Conservation (phyloP, 2,797 vertebrate species). For the Acrossocheilus fasciatus region DNA sequence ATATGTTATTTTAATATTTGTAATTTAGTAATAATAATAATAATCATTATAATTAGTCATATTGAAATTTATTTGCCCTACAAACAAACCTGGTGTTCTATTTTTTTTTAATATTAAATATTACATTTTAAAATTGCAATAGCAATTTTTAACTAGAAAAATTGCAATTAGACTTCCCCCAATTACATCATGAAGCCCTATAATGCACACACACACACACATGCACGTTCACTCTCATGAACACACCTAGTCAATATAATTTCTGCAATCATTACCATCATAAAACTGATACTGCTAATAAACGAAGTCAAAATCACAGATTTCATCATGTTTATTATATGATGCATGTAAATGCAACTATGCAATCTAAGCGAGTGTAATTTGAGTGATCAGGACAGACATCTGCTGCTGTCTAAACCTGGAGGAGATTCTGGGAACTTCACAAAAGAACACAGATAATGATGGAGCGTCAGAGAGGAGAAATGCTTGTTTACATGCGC, state of each 20-base stretch:
- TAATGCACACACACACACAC: too few relatives aligned
- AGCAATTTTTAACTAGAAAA: too few relatives aligned
- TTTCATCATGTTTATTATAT: neutral
- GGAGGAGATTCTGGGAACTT: conserved; percentile 28
- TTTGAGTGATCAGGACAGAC: neutral
- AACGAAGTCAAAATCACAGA: neutral
- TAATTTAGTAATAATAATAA: neutral
- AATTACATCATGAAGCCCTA: too few relatives aligned
- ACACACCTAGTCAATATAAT: neutral
- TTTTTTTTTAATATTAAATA: neutral
- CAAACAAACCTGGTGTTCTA: too few relatives aligned
- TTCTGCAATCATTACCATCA: neutral
- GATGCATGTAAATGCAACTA: neutral
- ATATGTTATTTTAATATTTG: neutral
- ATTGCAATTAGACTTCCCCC: too few relatives aligned
- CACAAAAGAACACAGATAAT: neutral
- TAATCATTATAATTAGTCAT: neutral
- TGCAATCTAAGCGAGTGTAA: neutral
- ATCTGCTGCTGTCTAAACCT: conserved; percentile 18
- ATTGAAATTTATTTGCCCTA: neutral
- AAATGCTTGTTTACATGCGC: conserved; percentile 67
- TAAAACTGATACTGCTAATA: neutral
- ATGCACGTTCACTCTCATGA: neutral
- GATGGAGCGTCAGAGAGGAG: conserved; percentile 36
- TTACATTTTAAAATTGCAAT: neutral